Base-by-base conservation (phyloP, 2,888 invertebrate genomes). In the Philhelius pedissequus region DNA sequence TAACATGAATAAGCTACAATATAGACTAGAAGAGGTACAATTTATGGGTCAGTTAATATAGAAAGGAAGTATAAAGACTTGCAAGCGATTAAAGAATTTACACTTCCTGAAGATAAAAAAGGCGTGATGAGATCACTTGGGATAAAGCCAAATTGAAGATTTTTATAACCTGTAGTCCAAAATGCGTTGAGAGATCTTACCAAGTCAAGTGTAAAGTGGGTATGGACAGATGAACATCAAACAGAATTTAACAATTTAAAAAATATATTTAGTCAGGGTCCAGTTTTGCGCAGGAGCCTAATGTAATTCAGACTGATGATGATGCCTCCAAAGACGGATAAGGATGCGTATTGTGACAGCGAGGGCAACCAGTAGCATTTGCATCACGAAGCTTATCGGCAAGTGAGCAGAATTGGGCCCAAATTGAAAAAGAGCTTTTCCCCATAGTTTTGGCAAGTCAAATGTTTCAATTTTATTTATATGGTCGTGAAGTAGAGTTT, bases 311-410 rank as follows among this genome's bases (percentile, higher is more conserved):
- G n/a, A n/a, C n/a, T n/a, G n/a, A n/a, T n/a, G n/a, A n/a, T n/a
- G n/a, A n/a, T n/a, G n/a, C n/a, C n/a, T n/a, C n/a, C 0, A 86
- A 86, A 64, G 81, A 86, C 60, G 86, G 87, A 0, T 40, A 90
- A 32, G 90, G 90, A 11, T 88, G 87, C 30, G 89, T 87, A 50
- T 32, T 91, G 13, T 20, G 90, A 11, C 90, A 91, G 77, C 77
- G 88, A 22, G 88, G 87, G 5, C n/a, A n/a, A n/a, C n/a, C n/a
- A n/a, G n/a, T n/a, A n/a, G n/a, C 88, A n/a, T 90, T 88, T 86
- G 89, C 89, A 6, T 90, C 89, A 30, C 58, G 89, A 82, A 88
- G 87, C 15, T 27, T 52, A 15, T 56, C 35, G 11, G 5, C 20
- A 32, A 56, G 56, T 27, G 27, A 52, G 52, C 27, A 52, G n/a